Conservation (phyloP, 2,888 invertebrate species). For the Napeogenes inachia region DNA sequence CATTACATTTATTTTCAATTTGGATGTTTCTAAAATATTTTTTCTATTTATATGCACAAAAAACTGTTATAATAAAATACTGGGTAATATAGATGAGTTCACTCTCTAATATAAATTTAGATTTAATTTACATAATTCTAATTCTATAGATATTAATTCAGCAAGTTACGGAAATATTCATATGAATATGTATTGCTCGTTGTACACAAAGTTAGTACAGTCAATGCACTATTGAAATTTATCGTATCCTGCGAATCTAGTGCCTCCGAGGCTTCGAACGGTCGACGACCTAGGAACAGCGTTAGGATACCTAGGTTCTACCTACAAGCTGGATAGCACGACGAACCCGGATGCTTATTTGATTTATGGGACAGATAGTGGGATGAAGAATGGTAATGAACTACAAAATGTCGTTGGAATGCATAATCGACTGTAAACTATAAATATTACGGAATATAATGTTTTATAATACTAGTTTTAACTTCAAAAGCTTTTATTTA, state of each 20-base stretch:
- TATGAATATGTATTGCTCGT: too few species aligned
- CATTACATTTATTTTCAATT: too few species aligned
- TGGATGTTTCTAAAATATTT: too few species aligned
- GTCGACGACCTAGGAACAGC: slow-evolving; percentile 65
- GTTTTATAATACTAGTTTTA: too few species aligned
- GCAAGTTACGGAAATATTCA: background rate
- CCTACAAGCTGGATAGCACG: slow-evolving; percentile 49
- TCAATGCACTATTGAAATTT: slow-evolving; percentile 73
- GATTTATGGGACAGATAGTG: slow-evolving; percentile 37
- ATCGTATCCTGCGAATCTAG: slow-evolving; percentile 64
- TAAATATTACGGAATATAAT: background rate
- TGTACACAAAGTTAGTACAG: slow-evolving; percentile 30
- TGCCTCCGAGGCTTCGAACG: slow-evolving; percentile 57
- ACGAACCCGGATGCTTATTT: slow-evolving; percentile 49
- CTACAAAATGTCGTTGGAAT: slow-evolving; percentile 14
- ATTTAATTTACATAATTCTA: too few species aligned
- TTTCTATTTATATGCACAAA: too few species aligned
- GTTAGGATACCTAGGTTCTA: slow-evolving; percentile 60
- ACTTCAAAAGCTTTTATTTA: too few species aligned
- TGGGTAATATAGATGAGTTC: too few species aligned
- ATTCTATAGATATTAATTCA: too few species aligned
- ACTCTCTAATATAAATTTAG: too few species aligned
- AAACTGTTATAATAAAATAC: too few species aligned
- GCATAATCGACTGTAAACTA: slow-evolving; percentile 1
- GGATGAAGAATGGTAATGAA: slow-evolving; percentile 31